Percentiles rank a stretch among this genome's conserved stretches.
Evolutionary conservation across 2,888 invertebrate genomes (phyloP).

Genomic region (Alentia gelatinosa): DNA sequence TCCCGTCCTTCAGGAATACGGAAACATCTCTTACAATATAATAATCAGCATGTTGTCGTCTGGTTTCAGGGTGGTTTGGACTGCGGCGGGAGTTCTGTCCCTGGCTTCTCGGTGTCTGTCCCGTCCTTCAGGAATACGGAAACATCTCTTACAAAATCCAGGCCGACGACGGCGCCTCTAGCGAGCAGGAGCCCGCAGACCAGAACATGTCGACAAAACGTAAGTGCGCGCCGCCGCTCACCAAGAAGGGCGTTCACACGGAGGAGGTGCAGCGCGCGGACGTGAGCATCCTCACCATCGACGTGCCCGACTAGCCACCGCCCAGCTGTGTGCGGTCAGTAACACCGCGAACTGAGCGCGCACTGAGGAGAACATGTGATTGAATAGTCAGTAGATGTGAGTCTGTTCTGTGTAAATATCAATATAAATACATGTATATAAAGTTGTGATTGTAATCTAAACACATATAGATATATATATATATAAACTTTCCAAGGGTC

Average conservation of each 20-base stretch:
- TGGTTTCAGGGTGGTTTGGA: constrained; percentile 96
- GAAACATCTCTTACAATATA: constrained; percentile 94
- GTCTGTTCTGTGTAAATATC: no score
- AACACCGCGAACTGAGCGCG: no score
- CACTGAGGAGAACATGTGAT: no score
- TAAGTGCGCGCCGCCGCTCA: not conserved
- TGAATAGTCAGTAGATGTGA: no score
- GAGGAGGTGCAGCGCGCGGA: not conserved
- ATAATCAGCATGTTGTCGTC: no score
- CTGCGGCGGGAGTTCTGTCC: constrained; percentile 98
- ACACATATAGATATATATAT: no score
- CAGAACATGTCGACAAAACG: not conserved
- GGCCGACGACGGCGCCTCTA: constrained; percentile 1
- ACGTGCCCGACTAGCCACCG: constrained; percentile 2
- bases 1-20: constrained; percentile 97
- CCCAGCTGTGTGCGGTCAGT: not conserved
- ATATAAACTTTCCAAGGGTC: no score
- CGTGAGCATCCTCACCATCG: not conserved
- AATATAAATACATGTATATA: no score
- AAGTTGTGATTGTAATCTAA: no score
- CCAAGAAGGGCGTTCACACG: constrained; percentile 21
- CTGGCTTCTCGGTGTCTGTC: constrained; percentile 95
- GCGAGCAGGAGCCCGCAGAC: constrained; percentile 42
- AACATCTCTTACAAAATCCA: constrained; percentile 92
- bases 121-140: constrained; percentile 97